Conservation (phyloP, 2,797 vertebrate species). For the Sebastes kiyomatsui region DNA sequence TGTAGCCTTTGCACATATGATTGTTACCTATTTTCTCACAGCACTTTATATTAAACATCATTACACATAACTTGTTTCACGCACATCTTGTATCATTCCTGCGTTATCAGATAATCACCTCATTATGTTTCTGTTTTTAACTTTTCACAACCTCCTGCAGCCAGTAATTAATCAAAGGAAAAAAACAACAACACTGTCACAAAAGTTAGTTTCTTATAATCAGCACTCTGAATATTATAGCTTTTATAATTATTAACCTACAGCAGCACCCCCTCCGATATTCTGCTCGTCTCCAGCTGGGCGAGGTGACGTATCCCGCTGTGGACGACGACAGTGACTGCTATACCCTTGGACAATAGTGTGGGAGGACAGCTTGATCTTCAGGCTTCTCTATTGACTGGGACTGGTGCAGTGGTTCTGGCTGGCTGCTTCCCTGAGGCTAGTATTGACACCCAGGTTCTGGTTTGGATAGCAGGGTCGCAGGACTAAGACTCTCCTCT, state of each 20-base stretch:
- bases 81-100: constrained; percentile 6
- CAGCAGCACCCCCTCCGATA: not conserved
- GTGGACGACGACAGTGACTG: constrained; percentile 41
- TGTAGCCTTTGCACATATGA: not conserved
- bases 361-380: constrained; percentile 76
- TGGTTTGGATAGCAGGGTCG: constrained; percentile 76
- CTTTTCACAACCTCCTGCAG: constrained; percentile 29
- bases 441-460: constrained; percentile 80
- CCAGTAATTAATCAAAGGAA: constrained; percentile 11
- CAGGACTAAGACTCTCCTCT: constrained; percentile 62
- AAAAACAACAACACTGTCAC: not conserved
- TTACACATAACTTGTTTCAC: constrained; percentile 13
- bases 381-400: constrained; percentile 78
- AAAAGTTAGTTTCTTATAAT: constrained; percentile 11
- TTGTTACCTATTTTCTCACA: constrained; percentile 16
- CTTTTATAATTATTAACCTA: not conserved
- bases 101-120: constrained; percentile 25
- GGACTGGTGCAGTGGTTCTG: constrained; percentile 76
- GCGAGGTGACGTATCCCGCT: constrained; percentile 1
- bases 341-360: constrained; percentile 37
- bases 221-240: not conserved
- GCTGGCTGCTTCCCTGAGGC: constrained; percentile 80
- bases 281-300: not conserved
- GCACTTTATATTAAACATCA: constrained; percentile 10
- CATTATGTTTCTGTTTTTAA: constrained; percentile 39